A percentile compares a stretch with the other conserved stretches of the same genome.
Conservation (phyloP, 2,888 invertebrate genomes). For the Catocala fraxini region DNA sequence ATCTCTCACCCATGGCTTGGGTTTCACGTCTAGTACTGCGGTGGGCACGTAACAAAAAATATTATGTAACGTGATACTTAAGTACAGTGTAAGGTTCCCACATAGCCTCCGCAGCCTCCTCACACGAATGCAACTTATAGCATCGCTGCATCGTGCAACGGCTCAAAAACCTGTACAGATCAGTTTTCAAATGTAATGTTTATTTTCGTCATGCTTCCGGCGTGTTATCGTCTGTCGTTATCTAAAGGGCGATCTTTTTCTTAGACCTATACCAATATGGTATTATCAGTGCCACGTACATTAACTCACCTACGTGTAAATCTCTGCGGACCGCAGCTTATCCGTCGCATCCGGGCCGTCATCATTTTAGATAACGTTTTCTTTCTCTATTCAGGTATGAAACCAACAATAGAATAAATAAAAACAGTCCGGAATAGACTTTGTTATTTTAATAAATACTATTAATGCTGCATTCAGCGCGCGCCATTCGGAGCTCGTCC, state of each 20-base stretch:
- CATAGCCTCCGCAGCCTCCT: slow-evolving; percentile 75
- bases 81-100: slow-evolving; percentile 76
- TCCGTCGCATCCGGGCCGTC: slow-evolving; percentile 70
- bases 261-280: slow-evolving; percentile 80
- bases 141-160: neutral
- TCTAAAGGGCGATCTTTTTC: slow-evolving; percentile 70
- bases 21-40: slow-evolving; percentile 76
- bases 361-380: slow-evolving; percentile 59
- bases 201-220: slow-evolving; percentile 59
- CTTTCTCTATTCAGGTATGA: slow-evolving; percentile 60
- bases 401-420: slow-evolving; percentile 58
- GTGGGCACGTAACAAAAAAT: slow-evolving; percentile 72
- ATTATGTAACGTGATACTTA: slow-evolving; percentile 71
- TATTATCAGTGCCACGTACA: slow-evolving; percentile 69
- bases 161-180: neutral
- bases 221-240: slow-evolving; percentile 67
- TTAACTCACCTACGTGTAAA: slow-evolving; percentile 75
- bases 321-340: slow-evolving; percentile 68
- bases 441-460: slow-evolving; percentile 85
- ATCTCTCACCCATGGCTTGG: slow-evolving; percentile 65
- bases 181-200: slow-evolving; percentile 19
- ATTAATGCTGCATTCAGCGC: slow-evolving; percentile 75
- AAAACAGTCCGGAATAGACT: slow-evolving; percentile 55
- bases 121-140: slow-evolving; percentile 55
- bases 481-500: slow-evolving; percentile 71